These are phyloP conservation scores for Tenodera sinensis DNA, from an alignment of 2,888 invertebrate species.

Conservation along the genomic window DNA sequence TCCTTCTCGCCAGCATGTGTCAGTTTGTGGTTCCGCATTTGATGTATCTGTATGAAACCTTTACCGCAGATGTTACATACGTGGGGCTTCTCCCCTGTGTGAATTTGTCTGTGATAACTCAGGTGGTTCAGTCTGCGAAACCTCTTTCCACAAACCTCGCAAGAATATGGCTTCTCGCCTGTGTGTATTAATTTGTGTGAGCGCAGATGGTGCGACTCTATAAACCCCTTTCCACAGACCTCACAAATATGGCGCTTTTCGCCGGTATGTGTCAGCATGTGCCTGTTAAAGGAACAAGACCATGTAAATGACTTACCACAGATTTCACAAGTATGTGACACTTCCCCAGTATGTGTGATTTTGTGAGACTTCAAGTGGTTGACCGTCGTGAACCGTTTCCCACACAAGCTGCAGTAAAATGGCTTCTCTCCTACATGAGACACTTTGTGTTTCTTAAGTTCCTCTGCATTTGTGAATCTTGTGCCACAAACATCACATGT, in stretches of 20 bases:
- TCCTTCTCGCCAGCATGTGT: background rate
- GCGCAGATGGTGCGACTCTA: constrained; percentile 36
- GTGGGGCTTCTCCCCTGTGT: constrained; percentile 34
- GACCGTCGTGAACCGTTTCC: constrained; percentile 17
- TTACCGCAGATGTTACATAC: constrained; percentile 1
- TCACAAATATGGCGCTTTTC: constrained; percentile 25
- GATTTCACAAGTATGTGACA: constrained; percentile 42
- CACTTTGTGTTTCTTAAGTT: constrained; percentile 2
- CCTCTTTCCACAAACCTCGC: constrained; percentile 39
- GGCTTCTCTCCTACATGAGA: constrained; percentile 24
- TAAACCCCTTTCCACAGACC: constrained; percentile 39
- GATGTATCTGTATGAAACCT: constrained; percentile 34
- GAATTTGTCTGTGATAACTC: constrained; percentile 43
- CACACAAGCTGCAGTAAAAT: constrained; percentile 20
- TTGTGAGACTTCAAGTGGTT: constrained; percentile 23
- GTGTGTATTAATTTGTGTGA: constrained; percentile 41
- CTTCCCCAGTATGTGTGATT: constrained; percentile 39
- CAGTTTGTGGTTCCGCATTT: constrained; percentile 27
- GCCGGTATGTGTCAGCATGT: constrained; percentile 20
- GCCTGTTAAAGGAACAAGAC: background rate
- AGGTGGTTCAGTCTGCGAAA: constrained; percentile 44
- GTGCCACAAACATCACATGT: constrained; percentile 8
- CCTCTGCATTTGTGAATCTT: background rate
- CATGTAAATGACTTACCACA: constrained; percentile 40
- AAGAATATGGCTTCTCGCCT: constrained; percentile 35